Conservation (phyloP, 2,797 vertebrate genomes). For the Sebastes oblongus region DNA sequence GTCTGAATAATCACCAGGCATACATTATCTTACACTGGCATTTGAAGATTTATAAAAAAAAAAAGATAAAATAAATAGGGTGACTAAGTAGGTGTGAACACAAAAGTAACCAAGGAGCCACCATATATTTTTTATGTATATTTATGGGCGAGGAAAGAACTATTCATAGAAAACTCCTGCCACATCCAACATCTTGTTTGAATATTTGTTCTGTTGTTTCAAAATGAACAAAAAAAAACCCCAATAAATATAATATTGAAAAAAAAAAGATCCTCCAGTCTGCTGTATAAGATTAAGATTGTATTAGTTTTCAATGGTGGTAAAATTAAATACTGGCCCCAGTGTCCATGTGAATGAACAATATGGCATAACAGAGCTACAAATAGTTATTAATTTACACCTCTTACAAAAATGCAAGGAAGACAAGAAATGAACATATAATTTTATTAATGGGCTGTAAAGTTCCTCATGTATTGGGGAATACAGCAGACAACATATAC, state of each 20-base stretch:
- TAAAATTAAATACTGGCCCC: too few relatives aligned
- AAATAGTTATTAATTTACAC: background rate
- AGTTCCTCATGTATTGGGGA: too few relatives aligned
- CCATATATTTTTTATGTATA: background rate
- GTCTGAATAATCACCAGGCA: too few relatives aligned
- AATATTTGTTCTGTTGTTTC: too few relatives aligned
- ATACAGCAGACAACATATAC: too few relatives aligned
- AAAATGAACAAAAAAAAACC: too few relatives aligned
- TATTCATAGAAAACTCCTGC: background rate
- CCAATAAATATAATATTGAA: too few relatives aligned
- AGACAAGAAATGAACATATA: background rate
- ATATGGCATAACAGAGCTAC: too few relatives aligned
- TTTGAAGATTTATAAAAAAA: too few relatives aligned
- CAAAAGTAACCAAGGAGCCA: conserved; percentile 1
- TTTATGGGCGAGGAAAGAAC: background rate
- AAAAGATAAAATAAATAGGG: background rate
- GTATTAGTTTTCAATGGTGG: background rate
- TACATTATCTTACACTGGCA: too few relatives aligned
- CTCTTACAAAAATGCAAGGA: background rate
- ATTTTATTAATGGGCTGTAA: too few relatives aligned
- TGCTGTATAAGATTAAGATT: conserved; percentile 20
- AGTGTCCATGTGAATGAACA: too few relatives aligned
- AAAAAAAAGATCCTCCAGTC: background rate
- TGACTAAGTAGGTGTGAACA: background rate
- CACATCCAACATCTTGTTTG: background rate